These are phyloP conservation scores for Cynoglossus semilaevis DNA, from an alignment of 2,113 vertebrate genomes.

Conservation along the genomic window DNA sequence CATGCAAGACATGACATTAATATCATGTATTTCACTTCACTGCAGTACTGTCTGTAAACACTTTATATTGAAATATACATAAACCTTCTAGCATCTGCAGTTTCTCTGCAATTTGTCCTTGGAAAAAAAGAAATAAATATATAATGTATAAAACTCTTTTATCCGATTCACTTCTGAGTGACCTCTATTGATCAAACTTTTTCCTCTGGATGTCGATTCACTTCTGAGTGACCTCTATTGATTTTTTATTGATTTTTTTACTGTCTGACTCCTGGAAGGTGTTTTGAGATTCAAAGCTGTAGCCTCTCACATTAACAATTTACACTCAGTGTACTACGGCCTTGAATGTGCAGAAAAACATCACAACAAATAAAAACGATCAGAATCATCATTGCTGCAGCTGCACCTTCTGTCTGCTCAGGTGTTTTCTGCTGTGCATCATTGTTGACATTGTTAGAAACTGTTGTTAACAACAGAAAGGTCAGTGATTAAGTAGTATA, in stretches of 20 bases:
- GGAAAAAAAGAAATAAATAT: too few relatives aligned
- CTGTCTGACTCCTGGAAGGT: conserved; percentile 35
- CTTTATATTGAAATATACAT: too few relatives aligned
- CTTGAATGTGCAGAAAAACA: conserved; percentile 35
- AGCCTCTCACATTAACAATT: conserved; percentile 69
- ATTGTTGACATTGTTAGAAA: not conserved
- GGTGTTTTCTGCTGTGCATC: conserved; percentile 2
- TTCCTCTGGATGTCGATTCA: conserved; percentile 1
- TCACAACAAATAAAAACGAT: conserved; percentile 7
- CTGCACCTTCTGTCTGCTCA: conserved; percentile 6
- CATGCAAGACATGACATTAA: conserved; percentile 8
- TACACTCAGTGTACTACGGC: conserved; percentile 23
- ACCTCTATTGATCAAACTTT: too few relatives aligned
- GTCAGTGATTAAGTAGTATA: too few relatives aligned
- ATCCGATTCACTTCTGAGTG: too few relatives aligned
- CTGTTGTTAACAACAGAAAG: too few relatives aligned
- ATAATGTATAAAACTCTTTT: too few relatives aligned
- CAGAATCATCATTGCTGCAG: not conserved
- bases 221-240: conserved; percentile 38
- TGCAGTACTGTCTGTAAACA: too few relatives aligned
- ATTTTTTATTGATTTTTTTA: conserved; percentile 28
- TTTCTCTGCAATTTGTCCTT: too few relatives aligned
- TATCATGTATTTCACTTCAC: conserved; percentile 12
- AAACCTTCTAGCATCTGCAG: too few relatives aligned
- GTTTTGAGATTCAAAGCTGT: conserved; percentile 59